Evolutionary conservation across 2,888 invertebrate genomes (phyloP), one percentile per base, ranked within the genome.

Genomic region (Argynnis bischoffii): DNA sequence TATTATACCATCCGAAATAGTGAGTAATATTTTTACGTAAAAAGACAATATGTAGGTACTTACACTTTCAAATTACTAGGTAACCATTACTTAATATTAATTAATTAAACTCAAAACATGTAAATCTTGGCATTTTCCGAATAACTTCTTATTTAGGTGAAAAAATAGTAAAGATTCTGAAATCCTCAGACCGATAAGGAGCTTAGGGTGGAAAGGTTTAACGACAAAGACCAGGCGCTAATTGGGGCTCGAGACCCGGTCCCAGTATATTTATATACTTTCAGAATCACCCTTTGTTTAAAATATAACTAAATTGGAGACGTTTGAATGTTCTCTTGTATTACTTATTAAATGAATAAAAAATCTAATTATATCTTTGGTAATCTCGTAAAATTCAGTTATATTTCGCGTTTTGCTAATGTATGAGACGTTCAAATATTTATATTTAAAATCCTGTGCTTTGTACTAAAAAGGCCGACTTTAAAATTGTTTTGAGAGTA

Each of bases 151-250:
- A 53, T 53, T 18, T 16, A 16, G 18, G 6, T 18, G 35, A 41
- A 57, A 57, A 47, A 57, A 18, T 26, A 11, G 48, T n/a, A 14
- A 18, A 18, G 51, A 14, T 47, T 53, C 51, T 63, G 41, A 51
- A 68, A 64, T 57, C 66, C 18, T 11, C 18, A 4, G 35, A 18
- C 47, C 56, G 55, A 66, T 71, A 64, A 68, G 66, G n/a, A 63
- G 69, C 64, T 71, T 61, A 66, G 48, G 51, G 65, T 50, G 63
- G 66, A 50, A 64, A 71, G 57, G 59, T 66, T 64, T 67, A 70
- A 63, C 57, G 67, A 69, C 66, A 66, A 53, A 66, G 60, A 66
- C 50, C 35, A 61, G 60, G 50, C 69, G 69, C 60, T 71, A 71
- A 71, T 71, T 71, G 63, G 66, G 61, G 63, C 48, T 59, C 51